Conservation (phyloP, 1,140 invertebrate genomes). For the Scaptomyza pallida region DNA sequence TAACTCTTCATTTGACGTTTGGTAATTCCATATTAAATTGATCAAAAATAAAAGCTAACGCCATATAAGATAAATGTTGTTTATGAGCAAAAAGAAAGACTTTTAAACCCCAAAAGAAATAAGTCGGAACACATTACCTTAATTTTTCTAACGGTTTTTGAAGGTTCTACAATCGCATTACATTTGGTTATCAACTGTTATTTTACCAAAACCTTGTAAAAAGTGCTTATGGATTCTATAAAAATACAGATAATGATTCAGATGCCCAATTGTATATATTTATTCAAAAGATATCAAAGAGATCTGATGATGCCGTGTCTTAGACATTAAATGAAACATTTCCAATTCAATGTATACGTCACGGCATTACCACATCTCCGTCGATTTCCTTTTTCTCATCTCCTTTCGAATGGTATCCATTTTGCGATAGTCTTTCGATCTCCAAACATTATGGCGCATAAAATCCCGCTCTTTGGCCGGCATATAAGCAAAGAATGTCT, state of each 20-base stretch:
- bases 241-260: too few relatives aligned
- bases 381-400: background rate
- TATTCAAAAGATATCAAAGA: background rate
- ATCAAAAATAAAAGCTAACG: too few relatives aligned
- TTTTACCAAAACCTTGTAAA: too few relatives aligned
- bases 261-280: too few relatives aligned
- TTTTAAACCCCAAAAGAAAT: too few relatives aligned
- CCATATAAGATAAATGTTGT: too few relatives aligned
- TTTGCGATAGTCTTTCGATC: constrained; percentile 12
- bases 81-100: too few relatives aligned
- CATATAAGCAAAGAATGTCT: constrained; percentile 73
- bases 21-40: constrained; percentile 7
- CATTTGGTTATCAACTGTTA: too few relatives aligned
- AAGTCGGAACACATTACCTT: too few relatives aligned
- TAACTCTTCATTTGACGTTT: constrained; percentile 19
- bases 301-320: background rate
- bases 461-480: constrained; percentile 54
- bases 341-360: background rate
- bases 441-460: constrained; percentile 31
- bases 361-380: background rate
- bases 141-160: too few relatives aligned
- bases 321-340: background rate
- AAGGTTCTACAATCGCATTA: too few relatives aligned
- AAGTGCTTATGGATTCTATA: too few relatives aligned
- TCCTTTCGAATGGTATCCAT: background rate